Evolutionary conservation across 53 echinoderm and acorn worm genomes (phyloP).

Genomic region (Echinometra lucunter): DNA sequence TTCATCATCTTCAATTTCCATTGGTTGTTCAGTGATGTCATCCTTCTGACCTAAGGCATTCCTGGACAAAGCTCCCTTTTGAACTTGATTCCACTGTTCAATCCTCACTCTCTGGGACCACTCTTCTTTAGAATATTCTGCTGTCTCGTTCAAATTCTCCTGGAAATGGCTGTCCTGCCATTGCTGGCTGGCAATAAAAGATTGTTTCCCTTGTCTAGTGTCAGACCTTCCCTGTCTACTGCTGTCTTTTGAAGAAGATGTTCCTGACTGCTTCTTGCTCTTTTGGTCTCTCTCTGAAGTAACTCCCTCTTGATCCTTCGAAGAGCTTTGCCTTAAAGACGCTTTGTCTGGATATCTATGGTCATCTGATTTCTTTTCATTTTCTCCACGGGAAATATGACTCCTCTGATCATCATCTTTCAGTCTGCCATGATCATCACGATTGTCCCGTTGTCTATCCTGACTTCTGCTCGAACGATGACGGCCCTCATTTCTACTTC

Average conservation of each 20-base stretch:
- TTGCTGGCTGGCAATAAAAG: not conserved
- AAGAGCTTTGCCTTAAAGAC: not conserved
- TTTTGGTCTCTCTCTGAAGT: not conserved
- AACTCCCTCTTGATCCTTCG: not conserved
- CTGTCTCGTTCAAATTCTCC: not conserved
- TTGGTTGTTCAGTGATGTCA: slow-evolving; percentile 17
- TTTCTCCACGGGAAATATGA: not conserved
- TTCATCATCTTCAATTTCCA: not conserved
- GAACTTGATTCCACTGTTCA: not conserved
- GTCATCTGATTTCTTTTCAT: not conserved
- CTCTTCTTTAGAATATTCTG: not conserved
- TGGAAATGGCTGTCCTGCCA: not conserved
- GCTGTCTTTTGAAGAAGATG: too few relatives aligned
- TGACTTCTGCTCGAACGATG: not conserved
- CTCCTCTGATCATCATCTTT: slow-evolving; percentile 10
- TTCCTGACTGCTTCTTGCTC: too few relatives aligned
- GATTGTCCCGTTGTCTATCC: not conserved
- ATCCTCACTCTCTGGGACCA: not conserved
- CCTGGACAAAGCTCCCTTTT: not conserved
- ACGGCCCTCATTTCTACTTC: not conserved
- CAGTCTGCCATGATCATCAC: too few relatives aligned
- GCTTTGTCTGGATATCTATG: not conserved
- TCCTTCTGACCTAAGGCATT: not conserved
- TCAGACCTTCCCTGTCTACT: not conserved
- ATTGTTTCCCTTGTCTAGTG: not conserved